Evolutionary conservation across 2,888 invertebrate genomes (phyloP), one percentile per base, ranked within the genome.

Genomic region (Tinea pellionella): DNA sequence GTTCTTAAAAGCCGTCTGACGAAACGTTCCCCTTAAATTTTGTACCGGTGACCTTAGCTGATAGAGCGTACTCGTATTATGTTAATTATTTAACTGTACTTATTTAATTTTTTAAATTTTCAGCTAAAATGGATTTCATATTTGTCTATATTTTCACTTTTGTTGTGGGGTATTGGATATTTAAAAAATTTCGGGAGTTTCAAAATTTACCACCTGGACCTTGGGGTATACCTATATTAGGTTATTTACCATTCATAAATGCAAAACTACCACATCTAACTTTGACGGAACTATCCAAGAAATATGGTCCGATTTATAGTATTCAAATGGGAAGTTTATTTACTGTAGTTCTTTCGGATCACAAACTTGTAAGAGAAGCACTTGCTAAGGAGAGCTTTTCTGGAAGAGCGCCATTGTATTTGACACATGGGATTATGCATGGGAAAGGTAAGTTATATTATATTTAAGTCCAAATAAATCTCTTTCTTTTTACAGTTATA

Each of bases 371-470:
- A 56, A 89, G 92, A 62, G 91, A 93, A 63, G 91, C 93, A 2
- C 90, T 96, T 60, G 88, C 91, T 0, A 92, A 91, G 72, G 93
- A 94, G 42, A 89, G 78, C 2, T 92, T 94, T 65, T 88, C 92
- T 2, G 95, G 94, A 12, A 86, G 94, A 63, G 95, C 96, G 0
- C 95, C 96, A 1, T 88, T 96, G 1, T 94, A 91, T 73, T 77
- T 96, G 56, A 95, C 96, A 0, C 95, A 95, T 71, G 96, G 95
- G 32, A 93, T 96, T 62, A 94, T 96, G 93, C 88, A 93, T 62
- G 96, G 96, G 65, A 92, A 93, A 73, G 96, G 96, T 96, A 78
- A 90, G 90, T 37, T 6, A 6, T n/a, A n/a, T n/a, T n/a, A n/a
- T n/a, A n/a, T 24, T 47, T 61, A 37, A 15, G 4, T 15, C 16